Percentiles rank a stretch among this genome's conserved stretches.
phyloP scores from a whole-genome alignment of 2,888 invertebrate genomes.

The Tinea semifulvella region DNA sequence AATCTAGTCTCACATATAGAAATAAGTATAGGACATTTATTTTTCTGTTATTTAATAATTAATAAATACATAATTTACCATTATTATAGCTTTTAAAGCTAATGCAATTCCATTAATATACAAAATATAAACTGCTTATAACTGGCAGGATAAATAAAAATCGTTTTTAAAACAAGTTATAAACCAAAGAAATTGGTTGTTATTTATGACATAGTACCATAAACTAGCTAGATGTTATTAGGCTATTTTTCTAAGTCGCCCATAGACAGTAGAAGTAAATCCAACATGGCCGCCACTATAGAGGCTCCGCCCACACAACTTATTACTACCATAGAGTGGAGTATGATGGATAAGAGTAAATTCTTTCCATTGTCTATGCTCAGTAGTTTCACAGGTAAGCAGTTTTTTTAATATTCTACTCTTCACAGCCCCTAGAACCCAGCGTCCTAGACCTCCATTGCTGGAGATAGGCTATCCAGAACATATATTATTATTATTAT shows the following conservation, averaged over 20 bases:
- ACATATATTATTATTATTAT: no score
- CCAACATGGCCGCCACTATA: slow-evolving; percentile 56
- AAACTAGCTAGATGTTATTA: slow-evolving; percentile 7
- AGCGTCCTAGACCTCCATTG: no score
- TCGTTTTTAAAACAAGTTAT: background rate
- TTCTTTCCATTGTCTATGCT: slow-evolving; percentile 93
- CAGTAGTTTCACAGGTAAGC: slow-evolving; percentile 82
- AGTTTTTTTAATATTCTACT: slow-evolving; percentile 30
- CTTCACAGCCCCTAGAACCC: no score
- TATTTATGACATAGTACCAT: background rate
- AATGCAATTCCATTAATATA: slow-evolving; percentile 3
- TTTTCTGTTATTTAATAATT: slow-evolving; percentile 15
- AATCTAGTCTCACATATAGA: slow-evolving; percentile 3
- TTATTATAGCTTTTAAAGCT: slow-evolving; percentile 7
- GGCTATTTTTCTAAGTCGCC: background rate
- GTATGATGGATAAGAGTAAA: slow-evolving; percentile 97
- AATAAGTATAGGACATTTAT: no score
- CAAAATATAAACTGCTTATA: no score
- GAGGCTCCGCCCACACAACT: slow-evolving; percentile 68
- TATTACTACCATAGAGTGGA: slow-evolving; percentile 92
- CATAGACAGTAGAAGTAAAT: slow-evolving; percentile 3
- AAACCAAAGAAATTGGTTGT: slow-evolving; percentile 8
- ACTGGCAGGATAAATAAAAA: no score
- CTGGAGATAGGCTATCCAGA: no score
- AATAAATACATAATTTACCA: slow-evolving; percentile 9